Conservation (phyloP, 1,140 invertebrate genomes). For the Hydropsyche tenuis region DNA sequence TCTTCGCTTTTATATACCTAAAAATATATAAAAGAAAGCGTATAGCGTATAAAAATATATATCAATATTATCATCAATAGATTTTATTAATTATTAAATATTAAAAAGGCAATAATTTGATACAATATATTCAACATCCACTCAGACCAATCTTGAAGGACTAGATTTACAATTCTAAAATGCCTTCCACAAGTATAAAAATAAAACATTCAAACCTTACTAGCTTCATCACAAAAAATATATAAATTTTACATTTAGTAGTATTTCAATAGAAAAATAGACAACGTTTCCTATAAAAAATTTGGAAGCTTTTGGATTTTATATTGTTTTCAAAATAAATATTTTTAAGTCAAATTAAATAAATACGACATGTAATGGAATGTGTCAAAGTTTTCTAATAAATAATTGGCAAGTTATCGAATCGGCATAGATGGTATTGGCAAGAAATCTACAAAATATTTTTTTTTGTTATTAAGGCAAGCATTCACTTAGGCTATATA, state of each 20-base stretch:
- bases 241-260: slow-evolving; percentile 23
- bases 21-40: slow-evolving; percentile 48
- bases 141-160: slow-evolving; percentile 35
- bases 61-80: slow-evolving; percentile 13
- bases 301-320: slow-evolving; percentile 19
- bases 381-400: too few species aligned
- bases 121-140: slow-evolving; percentile 26
- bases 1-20: slow-evolving; percentile 48
- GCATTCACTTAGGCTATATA: slow-evolving; percentile 21
- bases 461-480: slow-evolving; percentile 27
- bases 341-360: too few species aligned
- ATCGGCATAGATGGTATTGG: slow-evolving; percentile 20
- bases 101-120: slow-evolving; percentile 18
- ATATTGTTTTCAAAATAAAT: too few species aligned
- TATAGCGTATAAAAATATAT: slow-evolving; percentile 30
- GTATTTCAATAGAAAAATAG: neutral
- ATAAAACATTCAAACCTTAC: slow-evolving; percentile 23
- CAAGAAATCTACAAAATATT: slow-evolving; percentile 4
- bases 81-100: slow-evolving; percentile 13
- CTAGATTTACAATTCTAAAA: slow-evolving; percentile 44
- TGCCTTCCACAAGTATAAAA: slow-evolving; percentile 27
- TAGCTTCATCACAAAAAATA: slow-evolving; percentile 18
- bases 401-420: slow-evolving; percentile 15
- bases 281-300: neutral
- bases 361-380: too few species aligned